Evolutionary conservation across 2,888 invertebrate species (phyloP).

Genomic region (Asteroscopus sphinx): DNA sequence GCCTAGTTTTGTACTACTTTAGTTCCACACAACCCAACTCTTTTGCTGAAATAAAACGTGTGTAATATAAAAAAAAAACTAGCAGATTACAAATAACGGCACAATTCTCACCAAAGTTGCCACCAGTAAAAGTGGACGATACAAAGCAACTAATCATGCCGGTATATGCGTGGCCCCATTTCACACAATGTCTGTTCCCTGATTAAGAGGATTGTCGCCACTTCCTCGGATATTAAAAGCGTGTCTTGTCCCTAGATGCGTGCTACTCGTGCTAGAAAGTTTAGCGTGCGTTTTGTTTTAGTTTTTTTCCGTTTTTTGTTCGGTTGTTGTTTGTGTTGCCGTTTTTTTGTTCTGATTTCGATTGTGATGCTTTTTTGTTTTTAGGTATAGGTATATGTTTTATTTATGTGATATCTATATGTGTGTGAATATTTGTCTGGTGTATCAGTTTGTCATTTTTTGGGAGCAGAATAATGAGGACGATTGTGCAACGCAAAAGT

Average conservation of each 20-base stretch:
- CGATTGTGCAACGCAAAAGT: no score
- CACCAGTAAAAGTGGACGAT: constrained; percentile 80
- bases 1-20: constrained; percentile 9
- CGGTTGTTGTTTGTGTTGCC: constrained; percentile 32
- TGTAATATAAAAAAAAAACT: constrained; percentile 45
- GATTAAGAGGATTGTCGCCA: constrained; percentile 90
- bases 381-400: constrained; percentile 18
- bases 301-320: constrained; percentile 45
- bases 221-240: constrained; percentile 87
- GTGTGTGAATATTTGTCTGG: neutral
- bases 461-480: neutral
- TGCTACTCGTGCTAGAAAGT: constrained; percentile 53
- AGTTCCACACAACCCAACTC: constrained; percentile 23
- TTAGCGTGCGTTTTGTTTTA: constrained; percentile 56
- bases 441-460: constrained; percentile 1
- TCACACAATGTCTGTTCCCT: constrained; percentile 85
- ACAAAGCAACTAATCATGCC: constrained; percentile 85
- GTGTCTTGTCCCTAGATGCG: constrained; percentile 75
- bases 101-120: constrained; percentile 66
- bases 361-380: constrained; percentile 37
- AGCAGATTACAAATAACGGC: constrained; percentile 67
- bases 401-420: constrained; percentile 32
- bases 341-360: constrained; percentile 47
- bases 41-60: constrained; percentile 49
- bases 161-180: constrained; percentile 87